These are phyloP conservation scores for Saxidomus purpurata DNA, from an alignment of 1,140 invertebrate species.

Conservation along the genomic window DNA sequence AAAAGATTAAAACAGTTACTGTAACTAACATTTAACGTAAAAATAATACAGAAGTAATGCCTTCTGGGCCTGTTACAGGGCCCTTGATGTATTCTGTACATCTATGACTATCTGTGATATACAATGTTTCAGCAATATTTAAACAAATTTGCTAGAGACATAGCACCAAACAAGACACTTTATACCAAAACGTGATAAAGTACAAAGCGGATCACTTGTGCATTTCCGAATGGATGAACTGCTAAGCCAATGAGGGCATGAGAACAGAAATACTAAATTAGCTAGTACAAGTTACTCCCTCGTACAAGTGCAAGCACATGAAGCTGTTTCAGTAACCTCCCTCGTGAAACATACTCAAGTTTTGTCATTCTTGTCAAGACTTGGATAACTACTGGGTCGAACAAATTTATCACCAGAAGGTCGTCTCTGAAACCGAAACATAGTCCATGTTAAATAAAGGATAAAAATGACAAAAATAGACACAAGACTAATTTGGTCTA, in stretches of 20 bases:
- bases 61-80: no score
- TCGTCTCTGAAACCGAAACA: no score
- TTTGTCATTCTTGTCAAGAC: conserved; percentile 51
- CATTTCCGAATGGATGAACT: conserved; percentile 18
- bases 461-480: no score
- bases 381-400: conserved; percentile 48
- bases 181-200: conserved; percentile 20
- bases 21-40: no score
- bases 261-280: conserved; percentile 8
- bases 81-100: no score
- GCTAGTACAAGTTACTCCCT: conserved; percentile 23
- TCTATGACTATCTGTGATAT: no score
- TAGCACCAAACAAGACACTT: conserved; percentile 40
- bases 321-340: conserved; percentile 20
- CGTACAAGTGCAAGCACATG: conserved; percentile 27
- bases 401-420: conserved; percentile 53
- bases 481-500: no score
- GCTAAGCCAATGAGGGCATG: conserved; percentile 23
- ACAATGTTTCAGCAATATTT: no score
- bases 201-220: conserved; percentile 15
- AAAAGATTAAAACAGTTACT: no score
- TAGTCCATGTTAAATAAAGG: no score
- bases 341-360: conserved; percentile 17
- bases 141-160: neutral
- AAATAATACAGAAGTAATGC: no score